These are phyloP conservation scores for Garrulus glandarius DNA, from an alignment of 2,797 vertebrate species.

Conservation along the genomic window DNA sequence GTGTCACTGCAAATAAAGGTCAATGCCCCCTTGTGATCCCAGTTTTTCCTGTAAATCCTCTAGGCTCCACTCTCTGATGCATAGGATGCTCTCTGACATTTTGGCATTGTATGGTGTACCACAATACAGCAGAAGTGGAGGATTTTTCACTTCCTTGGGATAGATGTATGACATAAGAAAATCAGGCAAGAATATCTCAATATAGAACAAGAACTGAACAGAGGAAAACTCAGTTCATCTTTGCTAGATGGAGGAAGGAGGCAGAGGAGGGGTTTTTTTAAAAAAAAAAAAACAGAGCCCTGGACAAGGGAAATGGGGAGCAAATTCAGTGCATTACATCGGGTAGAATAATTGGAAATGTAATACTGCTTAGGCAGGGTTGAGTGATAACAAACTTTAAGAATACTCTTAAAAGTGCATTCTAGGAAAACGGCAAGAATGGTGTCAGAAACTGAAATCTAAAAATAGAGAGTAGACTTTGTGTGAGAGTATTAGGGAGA, in stretches of 20 bases:
- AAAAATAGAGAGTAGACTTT: neutral
- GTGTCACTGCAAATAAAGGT: neutral
- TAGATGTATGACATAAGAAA: neutral
- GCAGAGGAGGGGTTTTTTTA: neutral
- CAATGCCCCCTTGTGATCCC: neutral
- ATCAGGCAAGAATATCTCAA: neutral
- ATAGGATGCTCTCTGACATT: neutral
- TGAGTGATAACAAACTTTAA: neutral
- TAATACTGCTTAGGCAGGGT: neutral
- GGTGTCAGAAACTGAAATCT: neutral
- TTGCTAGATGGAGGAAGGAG: neutral
- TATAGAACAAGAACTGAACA: neutral
- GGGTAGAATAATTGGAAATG: neutral
- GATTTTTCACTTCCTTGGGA: neutral
- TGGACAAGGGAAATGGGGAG: neutral
- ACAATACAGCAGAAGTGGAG: neutral
- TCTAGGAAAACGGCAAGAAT: neutral
- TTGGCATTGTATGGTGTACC: neutral
- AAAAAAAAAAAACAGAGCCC: neutral
- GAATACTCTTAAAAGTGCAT: neutral
- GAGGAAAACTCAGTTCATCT: neutral
- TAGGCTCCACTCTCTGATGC: neutral
- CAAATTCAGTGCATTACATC: neutral
- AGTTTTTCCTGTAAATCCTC: neutral
- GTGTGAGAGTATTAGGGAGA: neutral